A percentile compares a stretch with the other conserved stretches of the same genome.
Evolutionary conservation across 2,113 vertebrate species (phyloP).

Genomic region (Pteropus alecto): DNA sequence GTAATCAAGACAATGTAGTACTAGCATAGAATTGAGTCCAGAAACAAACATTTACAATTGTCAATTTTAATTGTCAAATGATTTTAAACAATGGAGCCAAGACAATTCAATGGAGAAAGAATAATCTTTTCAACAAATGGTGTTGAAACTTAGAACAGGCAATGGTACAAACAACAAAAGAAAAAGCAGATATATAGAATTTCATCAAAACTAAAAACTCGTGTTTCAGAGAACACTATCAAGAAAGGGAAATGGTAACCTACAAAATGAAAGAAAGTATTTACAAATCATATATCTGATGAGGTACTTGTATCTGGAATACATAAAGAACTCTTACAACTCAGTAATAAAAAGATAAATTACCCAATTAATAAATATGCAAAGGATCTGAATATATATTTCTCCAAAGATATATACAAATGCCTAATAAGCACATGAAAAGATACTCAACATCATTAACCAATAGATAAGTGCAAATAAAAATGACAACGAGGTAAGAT

Average conservation of each 20-base stretch:
- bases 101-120: not conserved
- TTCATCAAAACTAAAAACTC: constrained; percentile 4
- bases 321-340: not conserved
- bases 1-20: not conserved
- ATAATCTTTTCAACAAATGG: constrained; percentile 32
- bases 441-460: not conserved
- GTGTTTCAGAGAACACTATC: not conserved
- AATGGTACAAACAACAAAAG: not conserved
- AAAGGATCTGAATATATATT: not conserved
- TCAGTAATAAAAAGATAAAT: not conserved
- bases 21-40: not conserved
- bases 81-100: constrained; percentile 24
- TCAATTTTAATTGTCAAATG: not conserved
- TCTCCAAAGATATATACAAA: not conserved
- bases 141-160: not conserved
- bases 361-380: not conserved
- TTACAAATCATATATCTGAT: not conserved
- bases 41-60: constrained; percentile 40
- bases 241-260: not conserved
- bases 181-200: not conserved
- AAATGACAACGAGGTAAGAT: not conserved
- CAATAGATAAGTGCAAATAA: not conserved
- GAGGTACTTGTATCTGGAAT: not conserved
- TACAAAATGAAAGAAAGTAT: not conserved
- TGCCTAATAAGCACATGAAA: not conserved